Evolutionary conservation across 2,113 vertebrate genomes (phyloP).

Genomic region (Cepphus grylle): DNA sequence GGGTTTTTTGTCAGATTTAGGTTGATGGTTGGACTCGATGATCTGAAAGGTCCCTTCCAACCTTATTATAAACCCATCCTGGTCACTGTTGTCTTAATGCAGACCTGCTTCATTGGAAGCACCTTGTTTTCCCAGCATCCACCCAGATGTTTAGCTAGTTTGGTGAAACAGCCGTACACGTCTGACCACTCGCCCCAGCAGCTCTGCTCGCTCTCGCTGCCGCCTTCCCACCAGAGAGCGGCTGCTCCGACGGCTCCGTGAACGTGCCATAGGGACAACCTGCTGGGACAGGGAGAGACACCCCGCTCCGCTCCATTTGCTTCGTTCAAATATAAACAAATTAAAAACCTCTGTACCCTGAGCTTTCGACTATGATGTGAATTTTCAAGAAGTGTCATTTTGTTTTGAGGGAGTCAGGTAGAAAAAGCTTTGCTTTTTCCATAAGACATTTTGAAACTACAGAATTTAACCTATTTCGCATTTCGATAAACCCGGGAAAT

Average conservation of each 20-base stretch:
- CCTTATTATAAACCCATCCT: not conserved
- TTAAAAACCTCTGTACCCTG: not conserved
- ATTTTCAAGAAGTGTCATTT: not conserved
- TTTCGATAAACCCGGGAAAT: not conserved
- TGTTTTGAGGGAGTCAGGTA: not conserved
- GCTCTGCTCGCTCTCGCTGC: not conserved
- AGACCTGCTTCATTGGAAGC: not conserved
- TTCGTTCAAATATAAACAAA: not conserved
- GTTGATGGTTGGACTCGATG: not conserved
- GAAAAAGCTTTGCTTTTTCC: not conserved
- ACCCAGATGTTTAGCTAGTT: not conserved
- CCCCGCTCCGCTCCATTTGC: not conserved
- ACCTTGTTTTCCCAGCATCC: no score
- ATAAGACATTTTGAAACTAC: not conserved
- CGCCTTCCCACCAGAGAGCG: not conserved
- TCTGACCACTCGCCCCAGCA: not conserved
- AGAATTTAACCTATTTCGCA: not conserved
- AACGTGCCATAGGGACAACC: not conserved
- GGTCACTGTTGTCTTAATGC: not conserved
- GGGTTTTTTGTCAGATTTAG: no score
- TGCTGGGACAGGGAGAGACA: not conserved
- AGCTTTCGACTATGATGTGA: no score
- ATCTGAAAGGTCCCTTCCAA: not conserved
- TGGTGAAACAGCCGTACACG: fast-evolving
- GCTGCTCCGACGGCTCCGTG: fast-evolving